phyloP scores from a whole-genome alignment of 35 echinoderm and acorn worm species.

The Patiria miniata region DNA sequence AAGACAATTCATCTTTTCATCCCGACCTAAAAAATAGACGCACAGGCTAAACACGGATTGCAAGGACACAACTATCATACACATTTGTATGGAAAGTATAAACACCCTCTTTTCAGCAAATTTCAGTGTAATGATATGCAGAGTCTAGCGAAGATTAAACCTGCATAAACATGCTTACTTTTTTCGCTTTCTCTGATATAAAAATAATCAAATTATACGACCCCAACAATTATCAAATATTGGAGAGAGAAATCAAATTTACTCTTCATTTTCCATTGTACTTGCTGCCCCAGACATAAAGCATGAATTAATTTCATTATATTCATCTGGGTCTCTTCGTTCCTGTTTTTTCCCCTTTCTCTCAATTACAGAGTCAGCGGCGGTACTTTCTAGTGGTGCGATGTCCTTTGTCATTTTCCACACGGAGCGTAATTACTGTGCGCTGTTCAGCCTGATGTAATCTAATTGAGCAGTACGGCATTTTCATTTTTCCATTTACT shows the following conservation, averaged over 20 bases:
- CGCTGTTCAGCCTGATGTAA: slow-evolving; percentile 16
- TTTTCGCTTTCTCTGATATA: neutral
- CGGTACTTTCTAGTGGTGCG: slow-evolving; percentile 8
- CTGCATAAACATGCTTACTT: neutral
- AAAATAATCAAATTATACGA: slow-evolving; percentile 20
- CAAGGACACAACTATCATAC: too few species aligned
- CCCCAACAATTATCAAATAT: slow-evolving; percentile 15
- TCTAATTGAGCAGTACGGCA: slow-evolving; percentile 22
- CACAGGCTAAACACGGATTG: too few species aligned
- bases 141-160: neutral
- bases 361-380: slow-evolving; percentile 13
- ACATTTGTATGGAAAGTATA: too few species aligned
- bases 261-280: slow-evolving; percentile 13
- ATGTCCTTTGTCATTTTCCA: slow-evolving; percentile 13
- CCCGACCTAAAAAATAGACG: too few species aligned
- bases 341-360: neutral
- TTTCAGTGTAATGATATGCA: neutral
- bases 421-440: neutral
- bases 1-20: too few species aligned
- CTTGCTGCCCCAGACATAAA: slow-evolving; percentile 1
- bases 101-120: too few species aligned
- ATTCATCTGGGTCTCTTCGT: slow-evolving; percentile 22
- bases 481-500: slow-evolving; percentile 32
- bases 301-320: slow-evolving; percentile 14
- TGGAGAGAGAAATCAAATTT: slow-evolving; percentile 21